Conservation (phyloP, 2,888 invertebrate genomes). For the Mesorhabditis sp. region DNA sequence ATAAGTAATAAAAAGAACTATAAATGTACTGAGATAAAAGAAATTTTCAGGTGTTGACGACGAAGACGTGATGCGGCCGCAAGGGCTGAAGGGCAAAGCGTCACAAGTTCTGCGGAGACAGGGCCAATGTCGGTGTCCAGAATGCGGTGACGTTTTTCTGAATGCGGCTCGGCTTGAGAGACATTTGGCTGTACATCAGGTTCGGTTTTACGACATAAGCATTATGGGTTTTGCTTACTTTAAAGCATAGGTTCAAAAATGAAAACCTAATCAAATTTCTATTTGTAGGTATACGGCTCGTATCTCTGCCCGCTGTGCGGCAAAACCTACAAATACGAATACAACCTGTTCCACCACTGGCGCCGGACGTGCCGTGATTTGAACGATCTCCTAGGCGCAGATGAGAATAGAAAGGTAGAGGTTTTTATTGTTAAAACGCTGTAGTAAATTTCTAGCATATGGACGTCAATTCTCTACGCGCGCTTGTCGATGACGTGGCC, state of each 20-base stretch:
- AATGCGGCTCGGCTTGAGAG: slow-evolving; percentile 49
- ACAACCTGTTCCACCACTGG: slow-evolving; percentile 55
- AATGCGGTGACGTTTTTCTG: slow-evolving; percentile 49
- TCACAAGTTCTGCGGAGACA: background rate
- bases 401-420: slow-evolving; percentile 15
- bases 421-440: background rate
- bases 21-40: background rate
- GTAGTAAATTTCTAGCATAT: slow-evolving; percentile 19
- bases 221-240: background rate
- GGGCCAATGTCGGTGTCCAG: slow-evolving; percentile 39
- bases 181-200: slow-evolving; percentile 53
- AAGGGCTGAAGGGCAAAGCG: too few species aligned
- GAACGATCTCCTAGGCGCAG: slow-evolving; percentile 31
- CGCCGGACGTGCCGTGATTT: slow-evolving; percentile 48
- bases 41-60: too few species aligned
- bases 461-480: slow-evolving; percentile 44
- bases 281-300: slow-evolving; percentile 28
- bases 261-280: too few species aligned
- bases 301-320: slow-evolving; percentile 48
- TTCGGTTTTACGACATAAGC: slow-evolving; percentile 4
- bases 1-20: background rate
- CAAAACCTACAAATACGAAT: slow-evolving; percentile 54
- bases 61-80: too few species aligned
- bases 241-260: background rate
- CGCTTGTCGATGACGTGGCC: slow-evolving; percentile 46